Conservation (phyloP, 2,888 invertebrate genomes). For the Leistus spinibarbis region DNA sequence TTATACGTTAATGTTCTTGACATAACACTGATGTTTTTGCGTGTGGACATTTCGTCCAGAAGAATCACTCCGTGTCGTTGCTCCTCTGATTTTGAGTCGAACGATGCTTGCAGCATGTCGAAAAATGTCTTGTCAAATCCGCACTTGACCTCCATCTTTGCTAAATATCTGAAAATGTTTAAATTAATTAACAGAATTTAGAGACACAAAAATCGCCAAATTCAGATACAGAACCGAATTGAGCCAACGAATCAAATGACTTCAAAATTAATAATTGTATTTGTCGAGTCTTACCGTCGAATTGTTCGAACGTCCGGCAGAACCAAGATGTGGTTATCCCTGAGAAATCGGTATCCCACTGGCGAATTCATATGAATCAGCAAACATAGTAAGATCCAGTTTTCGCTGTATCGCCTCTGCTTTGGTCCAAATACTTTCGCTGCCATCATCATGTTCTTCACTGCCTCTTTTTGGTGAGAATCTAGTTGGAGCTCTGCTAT, state of each 20-base stretch:
- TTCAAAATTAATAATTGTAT: no score
- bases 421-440: neutral
- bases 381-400: neutral
- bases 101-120: slow-evolving; percentile 38
- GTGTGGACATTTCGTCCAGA: slow-evolving; percentile 41
- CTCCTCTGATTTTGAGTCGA: slow-evolving; percentile 38
- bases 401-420: neutral
- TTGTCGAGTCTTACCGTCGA: no score
- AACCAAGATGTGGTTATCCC: neutral
- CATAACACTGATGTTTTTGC: neutral
- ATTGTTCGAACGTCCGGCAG: neutral
- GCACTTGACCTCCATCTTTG: slow-evolving; percentile 40
- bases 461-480: neutral
- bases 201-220: neutral
- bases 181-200: neutral
- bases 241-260: no score
- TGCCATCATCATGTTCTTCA: neutral
- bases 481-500: no score
- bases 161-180: slow-evolving; percentile 28
- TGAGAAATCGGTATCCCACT: neutral
- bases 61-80: slow-evolving; percentile 42
- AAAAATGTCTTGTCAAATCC: slow-evolving; percentile 43
- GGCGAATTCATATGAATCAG: neutral
- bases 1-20: neutral
- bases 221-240: no score